Evolutionary conservation across 2,797 vertebrate species (phyloP), one percentile per base, ranked within the genome.

Genomic region (Pipistrellus kuhlii): DNA sequence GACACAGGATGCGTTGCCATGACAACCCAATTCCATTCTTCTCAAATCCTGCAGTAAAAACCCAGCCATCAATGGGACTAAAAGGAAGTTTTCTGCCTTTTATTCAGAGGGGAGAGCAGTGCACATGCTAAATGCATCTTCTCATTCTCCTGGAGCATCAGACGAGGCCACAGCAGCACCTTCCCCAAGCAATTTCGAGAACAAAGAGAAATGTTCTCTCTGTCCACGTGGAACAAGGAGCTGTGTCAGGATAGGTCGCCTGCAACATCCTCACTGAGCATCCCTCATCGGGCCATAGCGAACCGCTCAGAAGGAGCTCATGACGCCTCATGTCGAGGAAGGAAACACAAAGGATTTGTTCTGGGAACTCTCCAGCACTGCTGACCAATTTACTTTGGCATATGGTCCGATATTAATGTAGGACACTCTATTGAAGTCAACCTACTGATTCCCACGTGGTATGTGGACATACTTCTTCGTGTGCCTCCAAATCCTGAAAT

Each of bases 1-100:
- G 18, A 6, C 86, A 20, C 0, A 6, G 32, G 0, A 85, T 64
- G 21, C 0, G 90, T 96, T 96, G 77, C 0, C 20, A 8, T 76
- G 85, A 96, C 95, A 97, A 93, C 93, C 27, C 15, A 1, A 82
- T 55, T 85, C 64, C 66, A 88, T 95, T 94, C 83, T 95, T 91
- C 85, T 86, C 92, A 59, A 91, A 94, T 53, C 38, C 73, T 44
- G 1, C 13, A 32, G 85, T 38, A 93, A 94, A 95, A 93, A 15
- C 91, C 89, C 57, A 78, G 51, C 32, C 64, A 64, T 84, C 93
- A 30, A 27, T 0, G 8, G 15, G 14, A 32, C 35, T 71, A 81
- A 93, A 77, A 76, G 64, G 30, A 95, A 87, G 11, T n/a, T 41
- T 38, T 55, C 73, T 77, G 89, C 53, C 66, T 90, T 88, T 83